phyloP scores from a whole-genome alignment of 2,797 vertebrate species.

The Psittacula derbiana region DNA sequence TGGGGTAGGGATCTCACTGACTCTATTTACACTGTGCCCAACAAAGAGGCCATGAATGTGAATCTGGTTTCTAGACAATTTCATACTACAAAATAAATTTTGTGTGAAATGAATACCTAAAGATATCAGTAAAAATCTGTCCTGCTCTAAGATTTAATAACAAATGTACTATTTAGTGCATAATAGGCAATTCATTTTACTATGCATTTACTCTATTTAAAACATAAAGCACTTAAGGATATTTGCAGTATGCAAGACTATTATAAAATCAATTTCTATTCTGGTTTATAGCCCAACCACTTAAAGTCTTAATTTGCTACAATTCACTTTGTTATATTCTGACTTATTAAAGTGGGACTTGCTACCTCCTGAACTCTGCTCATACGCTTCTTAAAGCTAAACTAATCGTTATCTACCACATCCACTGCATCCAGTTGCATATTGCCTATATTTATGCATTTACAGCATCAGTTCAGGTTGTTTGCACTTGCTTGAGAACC shows the following conservation, averaged over 20 bases:
- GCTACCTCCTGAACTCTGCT: background rate
- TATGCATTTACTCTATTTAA: constrained; percentile 50
- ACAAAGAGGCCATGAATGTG: background rate
- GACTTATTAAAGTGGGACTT: background rate
- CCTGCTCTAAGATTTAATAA: background rate
- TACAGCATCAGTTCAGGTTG: background rate
- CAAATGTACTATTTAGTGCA: background rate
- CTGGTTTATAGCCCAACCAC: constrained; percentile 51
- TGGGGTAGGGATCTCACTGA: background rate
- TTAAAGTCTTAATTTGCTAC: constrained; percentile 57
- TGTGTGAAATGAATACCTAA: background rate
- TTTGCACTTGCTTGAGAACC: constrained; percentile 28
- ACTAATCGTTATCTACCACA: background rate
- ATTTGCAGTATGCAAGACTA: constrained; percentile 42
- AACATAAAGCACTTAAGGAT: constrained; percentile 55
- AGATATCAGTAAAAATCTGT: background rate
- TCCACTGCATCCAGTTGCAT: background rate
- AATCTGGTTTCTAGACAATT: background rate
- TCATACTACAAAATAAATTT: background rate
- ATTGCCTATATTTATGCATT: background rate
- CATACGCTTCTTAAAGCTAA: background rate
- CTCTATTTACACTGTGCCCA: background rate
- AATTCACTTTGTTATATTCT: constrained; percentile 12
- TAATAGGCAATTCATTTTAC: constrained; percentile 51
- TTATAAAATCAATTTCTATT: constrained; percentile 66